Evolutionary conservation across 2,113 vertebrate species (phyloP).

Genomic region (Anoplopoma fimbria): DNA sequence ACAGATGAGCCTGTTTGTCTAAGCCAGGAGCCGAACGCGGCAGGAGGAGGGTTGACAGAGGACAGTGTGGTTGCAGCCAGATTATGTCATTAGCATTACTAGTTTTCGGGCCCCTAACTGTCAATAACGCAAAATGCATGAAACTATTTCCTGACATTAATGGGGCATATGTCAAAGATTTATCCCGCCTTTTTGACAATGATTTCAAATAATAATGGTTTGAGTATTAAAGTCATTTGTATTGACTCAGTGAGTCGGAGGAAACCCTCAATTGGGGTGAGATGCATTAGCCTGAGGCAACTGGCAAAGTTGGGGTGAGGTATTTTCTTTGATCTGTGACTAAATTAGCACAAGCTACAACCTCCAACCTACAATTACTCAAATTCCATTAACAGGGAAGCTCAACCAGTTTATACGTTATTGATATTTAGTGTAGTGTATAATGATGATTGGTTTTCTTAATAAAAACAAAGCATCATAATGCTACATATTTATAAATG

Average conservation of each 20-base stretch:
- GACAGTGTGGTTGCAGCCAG: slow-evolving; percentile 68
- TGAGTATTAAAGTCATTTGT: slow-evolving; percentile 83
- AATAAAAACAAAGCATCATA: slow-evolving; percentile 71
- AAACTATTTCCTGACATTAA: slow-evolving; percentile 77
- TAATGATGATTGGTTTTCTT: slow-evolving; percentile 68
- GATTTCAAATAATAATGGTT: slow-evolving; percentile 76
- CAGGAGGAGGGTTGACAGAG: slow-evolving; percentile 30
- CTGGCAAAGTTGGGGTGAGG: slow-evolving; percentile 52
- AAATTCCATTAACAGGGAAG: slow-evolving; percentile 67
- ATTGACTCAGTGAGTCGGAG: slow-evolving; percentile 74
- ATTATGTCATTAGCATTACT: slow-evolving; percentile 81
- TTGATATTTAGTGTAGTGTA: slow-evolving; percentile 58
- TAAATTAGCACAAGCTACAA: slow-evolving; percentile 62
- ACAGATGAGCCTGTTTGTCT: slow-evolving; percentile 81
- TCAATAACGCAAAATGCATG: slow-evolving; percentile 83
- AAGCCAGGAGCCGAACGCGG: slow-evolving; percentile 37
- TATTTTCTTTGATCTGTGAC: slow-evolving; percentile 70
- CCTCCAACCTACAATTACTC: slow-evolving; percentile 62
- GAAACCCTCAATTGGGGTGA: slow-evolving; percentile 72
- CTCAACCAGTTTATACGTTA: slow-evolving; percentile 66
- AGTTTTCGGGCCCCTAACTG: slow-evolving; percentile 74
- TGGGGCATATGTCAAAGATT: slow-evolving; percentile 75
- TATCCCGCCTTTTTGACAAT: slow-evolving; percentile 76
- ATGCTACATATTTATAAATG: slow-evolving; percentile 67
- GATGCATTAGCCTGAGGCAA: slow-evolving; percentile 69